Evolutionary conservation across 2,797 vertebrate genomes (phyloP).

Genomic region (Adelosebastes latens): DNA sequence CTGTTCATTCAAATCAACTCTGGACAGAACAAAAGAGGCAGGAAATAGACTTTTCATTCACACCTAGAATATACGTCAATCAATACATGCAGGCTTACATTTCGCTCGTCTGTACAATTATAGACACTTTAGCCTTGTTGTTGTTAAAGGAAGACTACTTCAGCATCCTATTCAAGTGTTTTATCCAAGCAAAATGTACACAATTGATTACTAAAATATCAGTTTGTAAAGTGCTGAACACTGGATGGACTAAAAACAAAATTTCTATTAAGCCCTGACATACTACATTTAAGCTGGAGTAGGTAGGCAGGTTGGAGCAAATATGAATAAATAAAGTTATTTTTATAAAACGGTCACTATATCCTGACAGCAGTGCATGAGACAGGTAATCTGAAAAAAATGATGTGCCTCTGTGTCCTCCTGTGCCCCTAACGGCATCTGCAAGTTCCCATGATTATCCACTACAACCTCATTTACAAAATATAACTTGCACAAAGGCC

Average conservation of each 20-base stretch:
- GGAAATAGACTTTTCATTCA: constrained; percentile 21
- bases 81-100: neutral
- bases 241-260: neutral
- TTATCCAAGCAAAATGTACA: neutral
- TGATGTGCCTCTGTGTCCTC: too few species aligned
- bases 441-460: constrained; percentile 9
- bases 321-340: too few species aligned
- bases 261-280: neutral
- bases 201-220: neutral
- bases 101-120: neutral
- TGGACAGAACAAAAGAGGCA: constrained; percentile 10
- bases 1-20: constrained; percentile 44
- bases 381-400: too few species aligned
- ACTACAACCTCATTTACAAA: neutral
- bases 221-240: neutral
- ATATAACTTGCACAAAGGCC: neutral
- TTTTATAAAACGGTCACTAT: too few species aligned
- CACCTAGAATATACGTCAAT: neutral
- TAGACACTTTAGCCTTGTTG: neutral
- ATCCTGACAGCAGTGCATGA: too few species aligned
- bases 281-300: too few species aligned
- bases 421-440: too few species aligned
- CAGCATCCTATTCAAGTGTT: neutral
- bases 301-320: too few species aligned
- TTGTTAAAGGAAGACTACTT: neutral